Evolutionary conservation across 1,140 invertebrate genomes (phyloP), one percentile per base, ranked within the genome.

Genomic region (Drosophila varians): DNA sequence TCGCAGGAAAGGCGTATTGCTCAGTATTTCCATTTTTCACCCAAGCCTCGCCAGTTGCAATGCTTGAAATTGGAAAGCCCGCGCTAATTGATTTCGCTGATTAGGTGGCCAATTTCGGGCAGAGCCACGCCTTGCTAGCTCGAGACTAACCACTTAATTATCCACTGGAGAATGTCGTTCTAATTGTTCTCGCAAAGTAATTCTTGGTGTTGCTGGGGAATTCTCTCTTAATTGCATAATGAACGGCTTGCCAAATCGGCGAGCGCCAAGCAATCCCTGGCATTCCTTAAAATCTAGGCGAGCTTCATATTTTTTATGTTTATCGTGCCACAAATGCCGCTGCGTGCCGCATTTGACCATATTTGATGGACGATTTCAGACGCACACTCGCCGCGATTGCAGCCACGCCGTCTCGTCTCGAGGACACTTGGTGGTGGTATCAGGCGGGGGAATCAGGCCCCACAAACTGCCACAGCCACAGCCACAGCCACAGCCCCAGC

Each of bases 281-380:
- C 51, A 49, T 54, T 21, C 9, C n/a, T 47, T 48, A 56, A 47
- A 47, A 46, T 72, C 54, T 54, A 36, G 69, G 34, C 58, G 42
- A 53, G 58, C 66, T 68, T 68, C 54, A 54, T 47, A 68, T 64
- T 66, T 38, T 64, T 61, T 66, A 62, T 73, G 46, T 54, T 64
- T 76, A 43, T 73, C 75, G 26, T 46, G 36, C 78, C 51, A 45
- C 57, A 55, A 83, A 83, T 83, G 64, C 78, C 74, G 70, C 79
- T 31, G 79, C 78, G 78, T 83, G 78, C 78, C 78, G 74, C 79
- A 83, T 83, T 83, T 83, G 78, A 84, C 78, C 79, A 83, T 77
- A 83, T 83, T 80, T 64, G 70, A 65, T 73, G 57, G 57, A 62
- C 49, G 74, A 77, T 69, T 74, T 73, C 62, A 52, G 19, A 46